A percentile compares a stretch with the other conserved stretches of the same genome.
Evolutionary conservation across 2,113 vertebrate species (phyloP).

Genomic region (Bothrops jararaca): DNA sequence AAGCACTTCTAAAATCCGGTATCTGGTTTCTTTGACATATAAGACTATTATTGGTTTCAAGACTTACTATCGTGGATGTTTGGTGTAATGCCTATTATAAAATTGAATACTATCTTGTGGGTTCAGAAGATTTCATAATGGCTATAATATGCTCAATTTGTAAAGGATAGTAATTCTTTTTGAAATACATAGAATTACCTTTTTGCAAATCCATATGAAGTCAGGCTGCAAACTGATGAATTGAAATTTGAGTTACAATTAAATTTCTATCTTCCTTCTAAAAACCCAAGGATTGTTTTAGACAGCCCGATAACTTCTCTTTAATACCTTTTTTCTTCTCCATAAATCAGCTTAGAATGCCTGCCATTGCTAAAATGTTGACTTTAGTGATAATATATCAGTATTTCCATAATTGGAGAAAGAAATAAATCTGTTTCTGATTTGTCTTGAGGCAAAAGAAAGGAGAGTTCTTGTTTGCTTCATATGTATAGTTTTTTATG

Average conservation of each 20-base stretch:
- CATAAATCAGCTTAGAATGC: neutral
- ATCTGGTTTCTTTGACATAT: neutral
- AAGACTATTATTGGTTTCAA: neutral
- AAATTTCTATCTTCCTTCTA: neutral
- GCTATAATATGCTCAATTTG: accelerated
- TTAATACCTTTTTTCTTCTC: neutral
- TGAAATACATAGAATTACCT: neutral
- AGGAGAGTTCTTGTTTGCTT: neutral
- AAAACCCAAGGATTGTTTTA: neutral
- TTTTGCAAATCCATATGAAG: neutral
- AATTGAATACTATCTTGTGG: neutral
- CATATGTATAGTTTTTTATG: neutral
- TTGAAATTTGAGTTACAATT: neutral
- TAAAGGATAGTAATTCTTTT: neutral
- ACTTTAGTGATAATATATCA: neutral
- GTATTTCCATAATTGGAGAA: neutral
- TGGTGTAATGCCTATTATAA: neutral
- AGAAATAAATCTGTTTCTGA: neutral
- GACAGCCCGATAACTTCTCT: neutral
- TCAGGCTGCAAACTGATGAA: neutral
- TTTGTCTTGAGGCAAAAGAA: neutral
- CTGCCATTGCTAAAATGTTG: neutral
- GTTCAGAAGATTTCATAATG: neutral
- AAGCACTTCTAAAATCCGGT: conserved; percentile 49
- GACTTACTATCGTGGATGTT: neutral